These are phyloP conservation scores for Bovichtus variegatus DNA, from an alignment of 2,797 vertebrate species.

Conservation along the genomic window DNA sequence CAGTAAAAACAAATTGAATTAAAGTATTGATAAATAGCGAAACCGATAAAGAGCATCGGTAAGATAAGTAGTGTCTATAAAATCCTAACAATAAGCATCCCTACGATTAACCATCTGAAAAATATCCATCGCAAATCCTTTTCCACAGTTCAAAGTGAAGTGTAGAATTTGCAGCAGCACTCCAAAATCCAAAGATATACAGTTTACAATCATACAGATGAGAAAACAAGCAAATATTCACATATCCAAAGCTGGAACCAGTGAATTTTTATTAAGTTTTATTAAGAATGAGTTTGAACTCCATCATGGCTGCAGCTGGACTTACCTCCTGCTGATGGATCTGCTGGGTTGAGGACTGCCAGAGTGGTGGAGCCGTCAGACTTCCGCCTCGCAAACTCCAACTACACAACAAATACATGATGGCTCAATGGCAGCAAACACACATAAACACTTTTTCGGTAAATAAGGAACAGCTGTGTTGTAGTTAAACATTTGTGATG, in stretches of 20 bases:
- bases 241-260: not conserved
- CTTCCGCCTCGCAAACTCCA: conserved; percentile 93
- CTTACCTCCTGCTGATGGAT: conserved; percentile 89
- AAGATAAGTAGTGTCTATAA: no score
- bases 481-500: not conserved
- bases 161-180: not conserved
- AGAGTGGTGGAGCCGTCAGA: conserved; percentile 94
- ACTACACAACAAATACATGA: conserved; percentile 75
- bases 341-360: conserved; percentile 92
- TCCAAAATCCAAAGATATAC: not conserved
- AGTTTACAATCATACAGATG: not conserved
- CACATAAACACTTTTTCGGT: not conserved
- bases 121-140: not conserved
- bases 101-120: not conserved
- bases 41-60: no score
- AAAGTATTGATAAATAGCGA: no score
- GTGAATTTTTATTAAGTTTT: not conserved
- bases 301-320: not conserved
- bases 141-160: not conserved
- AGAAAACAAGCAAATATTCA: not conserved
- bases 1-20: no score
- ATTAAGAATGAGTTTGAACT: not conserved
- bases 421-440: not conserved
- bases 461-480: not conserved
- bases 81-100: no score